Evolutionary conservation across 2,888 invertebrate species (phyloP), one percentile per base, ranked within the genome.

Genomic region (Rhynchonema sp.): DNA sequence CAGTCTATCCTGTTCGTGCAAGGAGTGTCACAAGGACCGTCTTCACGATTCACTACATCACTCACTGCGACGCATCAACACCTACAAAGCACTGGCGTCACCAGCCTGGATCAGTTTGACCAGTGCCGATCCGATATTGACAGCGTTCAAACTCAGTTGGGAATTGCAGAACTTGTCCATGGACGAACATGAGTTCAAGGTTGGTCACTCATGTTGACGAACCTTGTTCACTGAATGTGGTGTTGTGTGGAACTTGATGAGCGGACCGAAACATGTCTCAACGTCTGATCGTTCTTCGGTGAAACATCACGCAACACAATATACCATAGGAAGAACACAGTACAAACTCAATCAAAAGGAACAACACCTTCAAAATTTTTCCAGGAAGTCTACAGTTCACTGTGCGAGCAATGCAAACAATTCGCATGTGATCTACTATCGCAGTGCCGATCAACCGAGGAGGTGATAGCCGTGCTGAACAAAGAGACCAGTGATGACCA

Each of bases 81-180:
- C 78, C 6, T 79, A 77, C 70, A 70, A 76, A 58, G 79, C 79
- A 22, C 72, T 79, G 30, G 78, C 79, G 30, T 78, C 77, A 63
- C 79, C 79, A 0, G 79, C 79, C 1, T 79, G 79, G 79, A 79
- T 79, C 64, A 78, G 78, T 1, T 70, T 80, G 30, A 79, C 79
- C 38, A 76, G 76, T 62, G 70, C 75, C 22, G 79, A 79, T 66
- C 79, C 79, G 1, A 76, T 80, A 61, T 69, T 78, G 28, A 73
- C 75, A 1, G 78, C 79, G 13, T 79, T 79, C 66, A 73, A 73
- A 70, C 72, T 67, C 65, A 74, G 70, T 67, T 78, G 78, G 77
- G 79, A 79, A 62, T 71, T 79, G 59, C 75, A 78, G 62, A 70
- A 74, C 56, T 68, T 79, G 57, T 77, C 78, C 1, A 66, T 73